Conservation (phyloP, 2,113 vertebrate genomes). For the Apus apus region DNA sequence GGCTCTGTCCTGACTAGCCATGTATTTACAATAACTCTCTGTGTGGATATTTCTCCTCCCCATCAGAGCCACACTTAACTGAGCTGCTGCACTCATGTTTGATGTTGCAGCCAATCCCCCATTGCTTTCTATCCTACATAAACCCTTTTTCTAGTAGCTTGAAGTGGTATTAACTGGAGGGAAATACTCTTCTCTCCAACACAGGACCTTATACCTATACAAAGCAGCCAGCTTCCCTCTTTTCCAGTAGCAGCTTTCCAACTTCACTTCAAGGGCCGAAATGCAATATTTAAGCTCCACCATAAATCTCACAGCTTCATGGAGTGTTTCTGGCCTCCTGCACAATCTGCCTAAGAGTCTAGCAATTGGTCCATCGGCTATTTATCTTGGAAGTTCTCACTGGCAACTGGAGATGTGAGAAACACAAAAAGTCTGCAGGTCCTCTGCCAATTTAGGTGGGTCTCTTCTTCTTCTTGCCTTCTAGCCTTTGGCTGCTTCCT, state of each 20-base stretch:
- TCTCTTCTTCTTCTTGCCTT: constrained; percentile 53
- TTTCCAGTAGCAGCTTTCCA: background rate
- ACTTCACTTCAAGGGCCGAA: background rate
- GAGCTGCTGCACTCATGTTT: fast-evolving
- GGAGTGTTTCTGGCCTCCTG: constrained; percentile 13
- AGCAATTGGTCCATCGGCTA: constrained; percentile 27
- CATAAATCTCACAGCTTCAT: constrained; percentile 1
- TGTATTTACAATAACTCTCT: background rate
- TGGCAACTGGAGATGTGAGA: constrained; percentile 10
- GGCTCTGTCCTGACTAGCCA: background rate
- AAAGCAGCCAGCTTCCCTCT: background rate
- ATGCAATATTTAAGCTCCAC: background rate
- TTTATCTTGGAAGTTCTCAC: constrained; percentile 60
- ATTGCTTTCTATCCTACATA: background rate
- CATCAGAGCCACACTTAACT: background rate
- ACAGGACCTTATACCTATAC: background rate
- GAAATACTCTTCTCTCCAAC: background rate
- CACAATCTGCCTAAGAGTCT: constrained; percentile 22
- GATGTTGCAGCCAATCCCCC: background rate
- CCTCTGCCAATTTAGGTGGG: constrained; percentile 48
- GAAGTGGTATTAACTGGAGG: background rate
- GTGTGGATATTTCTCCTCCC: background rate
- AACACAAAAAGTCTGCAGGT: constrained; percentile 36
- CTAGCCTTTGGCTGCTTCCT: constrained; percentile 51
- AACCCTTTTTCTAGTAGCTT: background rate